Base-by-base conservation (phyloP, 1,140 invertebrate species). In the Subanguina moxae region DNA sequence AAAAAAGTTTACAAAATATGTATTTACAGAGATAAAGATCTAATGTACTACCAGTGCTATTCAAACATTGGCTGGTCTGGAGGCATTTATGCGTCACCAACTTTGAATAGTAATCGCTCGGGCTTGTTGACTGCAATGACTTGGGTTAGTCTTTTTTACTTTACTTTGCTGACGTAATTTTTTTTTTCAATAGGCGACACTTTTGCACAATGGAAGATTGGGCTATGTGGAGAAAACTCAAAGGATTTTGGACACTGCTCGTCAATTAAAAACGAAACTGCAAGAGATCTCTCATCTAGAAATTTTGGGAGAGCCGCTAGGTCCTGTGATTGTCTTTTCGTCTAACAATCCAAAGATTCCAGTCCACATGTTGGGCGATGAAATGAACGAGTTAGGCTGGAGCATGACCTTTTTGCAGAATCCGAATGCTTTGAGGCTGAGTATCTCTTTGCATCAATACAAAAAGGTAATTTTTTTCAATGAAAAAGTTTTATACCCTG, bases 71-170 rank as follows among this genome's bases (percentile, higher is more conserved):
- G 72, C 30, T 81, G 72, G 72, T 67, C 76, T 0, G 78, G 72
- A 1, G 78, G 78, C 1, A 63, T 77, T 43, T 80, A 78, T 25
- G 45, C 52, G 5, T 72, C 72, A 28, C 75, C 67, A 8, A 82
- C 78, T 17, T 45, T 80, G 43, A 65, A 58, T 23, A 75, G 68
- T 25, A 56, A 43, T 57, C 28, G 76, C 21, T 68, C 80, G 7
- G 78, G 78, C 25, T 65, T 63, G 19, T 56, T 76, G 7, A 57
- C 82, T n/a, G 78, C 78, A 3, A 48, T 76, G 15, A 76, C 78
- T n/a, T 80, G 78, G 78, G 77, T 76, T 5, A 52, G 17, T 7
- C 32, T 3, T 11, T 5, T 5, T 38, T 3, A 38, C 32, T 38
- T 5, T 38, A 5, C 11, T 38, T 5, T 5, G 32, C 3, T 5